Evolutionary conservation across 2,797 vertebrate species (phyloP).

Genomic region (Dendrocincla tyrannina): DNA sequence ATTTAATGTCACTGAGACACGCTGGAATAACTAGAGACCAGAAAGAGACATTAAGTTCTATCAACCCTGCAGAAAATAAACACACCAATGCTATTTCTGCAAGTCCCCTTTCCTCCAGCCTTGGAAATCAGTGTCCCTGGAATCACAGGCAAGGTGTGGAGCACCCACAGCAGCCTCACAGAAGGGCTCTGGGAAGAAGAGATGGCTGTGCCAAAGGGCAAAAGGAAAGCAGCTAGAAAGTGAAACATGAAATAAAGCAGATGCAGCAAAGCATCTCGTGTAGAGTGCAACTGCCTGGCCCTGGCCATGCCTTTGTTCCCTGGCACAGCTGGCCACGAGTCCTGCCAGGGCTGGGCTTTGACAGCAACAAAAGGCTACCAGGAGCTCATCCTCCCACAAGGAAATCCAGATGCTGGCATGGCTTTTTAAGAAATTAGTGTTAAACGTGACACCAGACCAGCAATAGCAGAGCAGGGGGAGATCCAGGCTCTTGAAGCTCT

Average conservation of each 20-base stretch:
- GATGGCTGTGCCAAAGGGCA: background rate
- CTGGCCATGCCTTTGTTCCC: background rate
- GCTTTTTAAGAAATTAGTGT: background rate
- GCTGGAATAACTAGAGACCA: background rate
- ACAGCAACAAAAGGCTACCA: background rate
- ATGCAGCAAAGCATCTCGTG: background rate
- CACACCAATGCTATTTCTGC: background rate
- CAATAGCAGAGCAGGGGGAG: background rate
- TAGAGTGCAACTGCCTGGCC: background rate
- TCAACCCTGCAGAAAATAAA: background rate
- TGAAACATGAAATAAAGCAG: background rate
- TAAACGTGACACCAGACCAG: background rate
- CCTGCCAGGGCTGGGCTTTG: background rate
- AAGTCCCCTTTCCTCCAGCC: background rate
- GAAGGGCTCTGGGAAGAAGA: background rate
- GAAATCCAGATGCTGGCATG: background rate
- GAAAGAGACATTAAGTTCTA: background rate
- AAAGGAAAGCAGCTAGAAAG: background rate
- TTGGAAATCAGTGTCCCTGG: background rate
- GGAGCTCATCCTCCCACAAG: background rate
- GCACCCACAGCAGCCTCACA: background rate
- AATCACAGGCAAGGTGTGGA: background rate
- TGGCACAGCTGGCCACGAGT: rapidly evolving
- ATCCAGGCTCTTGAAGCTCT: background rate
- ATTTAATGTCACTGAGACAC: background rate